Conservation (phyloP, 2,888 invertebrate species). For the Drosophila paranaensis region DNA sequence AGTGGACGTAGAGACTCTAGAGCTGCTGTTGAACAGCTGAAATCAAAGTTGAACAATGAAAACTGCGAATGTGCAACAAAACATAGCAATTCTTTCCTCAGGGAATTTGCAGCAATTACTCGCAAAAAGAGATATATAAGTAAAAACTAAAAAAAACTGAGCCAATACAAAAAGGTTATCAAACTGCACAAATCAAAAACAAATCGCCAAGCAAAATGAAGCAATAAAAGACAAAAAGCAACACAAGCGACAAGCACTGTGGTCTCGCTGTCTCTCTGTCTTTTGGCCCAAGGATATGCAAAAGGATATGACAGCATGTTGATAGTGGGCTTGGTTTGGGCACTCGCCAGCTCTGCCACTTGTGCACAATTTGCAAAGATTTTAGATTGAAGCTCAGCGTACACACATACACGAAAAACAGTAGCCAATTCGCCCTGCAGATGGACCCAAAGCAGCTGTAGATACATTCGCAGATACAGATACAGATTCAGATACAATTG, state of each 20-base stretch:
- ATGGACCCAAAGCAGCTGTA: conserved; percentile 28
- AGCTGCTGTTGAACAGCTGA: conserved; percentile 41
- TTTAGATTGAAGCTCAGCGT: conserved; percentile 34
- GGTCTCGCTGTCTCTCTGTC: conserved; percentile 17
- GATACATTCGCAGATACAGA: conserved; percentile 19
- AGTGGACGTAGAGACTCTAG: background rate
- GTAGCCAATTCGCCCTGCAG: conserved; percentile 53
- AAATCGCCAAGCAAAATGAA: conserved; percentile 73
- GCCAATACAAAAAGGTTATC: conserved; percentile 72
- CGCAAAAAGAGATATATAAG: conserved; percentile 32
- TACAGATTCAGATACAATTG: conserved; percentile 13
- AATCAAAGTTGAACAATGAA: conserved; percentile 65
- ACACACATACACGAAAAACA: conserved; percentile 38
- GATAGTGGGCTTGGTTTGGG: conserved; percentile 63
- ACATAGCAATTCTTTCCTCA: conserved; percentile 60
- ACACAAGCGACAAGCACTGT: conserved; percentile 52
- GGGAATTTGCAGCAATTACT: conserved; percentile 76
- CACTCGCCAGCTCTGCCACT: conserved; percentile 50
- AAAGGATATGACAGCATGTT: conserved; percentile 76
- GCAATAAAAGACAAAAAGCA: conserved; percentile 63
- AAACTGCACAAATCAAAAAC: conserved; percentile 74
- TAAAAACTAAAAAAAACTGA: conserved; percentile 26
- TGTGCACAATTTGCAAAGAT: conserved; percentile 56
- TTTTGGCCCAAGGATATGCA: conserved; percentile 70
- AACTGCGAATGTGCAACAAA: conserved; percentile 55